A percentile compares a stretch with the other conserved stretches of the same genome.
Conservation (phyloP, 2,797 vertebrate genomes). For the Urocyon cinereoargenteus region DNA sequence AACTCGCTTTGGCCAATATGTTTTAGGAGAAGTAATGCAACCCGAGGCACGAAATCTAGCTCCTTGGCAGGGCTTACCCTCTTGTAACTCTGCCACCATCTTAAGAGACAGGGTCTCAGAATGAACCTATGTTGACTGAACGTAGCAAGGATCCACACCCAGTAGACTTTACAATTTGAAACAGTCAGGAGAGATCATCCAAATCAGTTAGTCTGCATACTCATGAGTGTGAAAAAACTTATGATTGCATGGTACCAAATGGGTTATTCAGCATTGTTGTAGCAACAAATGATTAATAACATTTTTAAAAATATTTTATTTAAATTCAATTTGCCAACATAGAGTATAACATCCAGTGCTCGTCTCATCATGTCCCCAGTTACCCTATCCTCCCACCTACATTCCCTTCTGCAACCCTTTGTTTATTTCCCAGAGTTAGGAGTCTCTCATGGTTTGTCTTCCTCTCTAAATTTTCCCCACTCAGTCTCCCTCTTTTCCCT, state of each 20-base stretch:
- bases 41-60: neutral
- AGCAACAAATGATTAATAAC: neutral
- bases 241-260: neutral
- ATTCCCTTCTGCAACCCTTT: no score
- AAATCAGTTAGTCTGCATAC: neutral
- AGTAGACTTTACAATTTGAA: slow-evolving; percentile 3
- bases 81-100: neutral
- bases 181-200: neutral
- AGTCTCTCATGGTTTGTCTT: no score
- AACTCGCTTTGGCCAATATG: neutral
- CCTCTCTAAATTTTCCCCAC: no score
- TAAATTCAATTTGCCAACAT: no score
- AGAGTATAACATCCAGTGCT: no score
- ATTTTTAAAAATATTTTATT: neutral
- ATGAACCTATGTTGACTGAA: neutral
- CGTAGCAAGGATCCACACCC: neutral
- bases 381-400: no score
- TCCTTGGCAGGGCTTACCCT: neutral
- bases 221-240: neutral
- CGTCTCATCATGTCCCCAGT: no score
- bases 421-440: no score
- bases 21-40: neutral
- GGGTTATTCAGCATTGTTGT: neutral
- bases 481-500: no score
- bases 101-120: neutral